These are phyloP conservation scores for Rhinopomastus cyanomelas DNA, from an alignment of 2,113 vertebrate species.

Conservation along the genomic window DNA sequence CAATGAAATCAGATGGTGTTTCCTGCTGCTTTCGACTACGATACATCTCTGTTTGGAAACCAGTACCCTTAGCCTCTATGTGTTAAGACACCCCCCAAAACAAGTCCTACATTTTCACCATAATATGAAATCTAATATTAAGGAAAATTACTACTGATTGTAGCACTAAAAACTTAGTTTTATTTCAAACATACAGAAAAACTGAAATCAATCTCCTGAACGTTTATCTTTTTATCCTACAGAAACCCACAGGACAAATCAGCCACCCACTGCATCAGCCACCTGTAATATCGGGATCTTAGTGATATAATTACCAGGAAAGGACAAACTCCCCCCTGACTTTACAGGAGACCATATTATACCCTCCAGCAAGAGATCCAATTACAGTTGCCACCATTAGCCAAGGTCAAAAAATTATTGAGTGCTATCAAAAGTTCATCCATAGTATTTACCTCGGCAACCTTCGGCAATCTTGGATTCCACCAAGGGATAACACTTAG, in stretches of 20 bases:
- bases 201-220: neutral
- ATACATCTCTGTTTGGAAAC: neutral
- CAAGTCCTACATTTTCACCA: neutral
- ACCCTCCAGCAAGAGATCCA: neutral
- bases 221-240: neutral
- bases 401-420: constrained; percentile 40
- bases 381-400: neutral
- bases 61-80: neutral
- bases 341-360: neutral
- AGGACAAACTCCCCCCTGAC: neutral
- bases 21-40: neutral
- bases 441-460: neutral
- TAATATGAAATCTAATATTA: neutral
- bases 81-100: neutral
- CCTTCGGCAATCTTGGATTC: neutral
- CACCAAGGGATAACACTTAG: neutral
- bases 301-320: neutral
- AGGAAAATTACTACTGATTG: neutral
- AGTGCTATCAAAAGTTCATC: neutral
- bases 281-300: fast-evolving
- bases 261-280: neutral
- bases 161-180: neutral
- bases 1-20: neutral
- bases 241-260: neutral
- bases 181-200: neutral